These are phyloP conservation scores for Bothrops jararaca DNA, from an alignment of 2,113 vertebrate genomes.

Conservation along the genomic window DNA sequence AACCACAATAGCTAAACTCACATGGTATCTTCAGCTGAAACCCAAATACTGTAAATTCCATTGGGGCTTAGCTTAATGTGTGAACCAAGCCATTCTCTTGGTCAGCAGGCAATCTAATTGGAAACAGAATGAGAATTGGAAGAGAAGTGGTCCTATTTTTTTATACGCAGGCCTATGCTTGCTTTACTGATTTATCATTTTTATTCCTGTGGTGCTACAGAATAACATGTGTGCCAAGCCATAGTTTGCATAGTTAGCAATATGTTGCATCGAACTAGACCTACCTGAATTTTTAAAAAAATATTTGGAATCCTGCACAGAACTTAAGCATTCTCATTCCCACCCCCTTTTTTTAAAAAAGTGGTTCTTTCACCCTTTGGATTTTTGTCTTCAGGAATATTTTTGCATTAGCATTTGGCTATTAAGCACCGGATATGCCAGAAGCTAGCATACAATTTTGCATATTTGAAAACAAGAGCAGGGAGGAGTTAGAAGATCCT, in stretches of 20 bases:
- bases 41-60: background rate
- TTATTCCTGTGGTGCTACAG: background rate
- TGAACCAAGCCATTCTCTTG: background rate
- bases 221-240: background rate
- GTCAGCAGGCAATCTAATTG: background rate
- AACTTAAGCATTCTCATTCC: background rate
- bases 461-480: background rate
- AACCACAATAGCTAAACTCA: background rate
- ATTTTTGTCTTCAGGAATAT: background rate
- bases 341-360: background rate
- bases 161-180: background rate
- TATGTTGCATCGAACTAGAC: background rate
- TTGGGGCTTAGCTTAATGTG: background rate
- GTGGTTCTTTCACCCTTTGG: background rate
- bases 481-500: background rate
- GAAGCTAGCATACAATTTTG: background rate
- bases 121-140: background rate
- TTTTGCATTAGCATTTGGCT: background rate
- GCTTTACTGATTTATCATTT: background rate
- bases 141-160: background rate
- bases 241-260: background rate
- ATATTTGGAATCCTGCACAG: background rate
- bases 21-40: background rate
- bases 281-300: background rate
- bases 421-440: background rate